Base-by-base conservation (phyloP, 2,797 vertebrate species). In the Sebastes minor region DNA sequence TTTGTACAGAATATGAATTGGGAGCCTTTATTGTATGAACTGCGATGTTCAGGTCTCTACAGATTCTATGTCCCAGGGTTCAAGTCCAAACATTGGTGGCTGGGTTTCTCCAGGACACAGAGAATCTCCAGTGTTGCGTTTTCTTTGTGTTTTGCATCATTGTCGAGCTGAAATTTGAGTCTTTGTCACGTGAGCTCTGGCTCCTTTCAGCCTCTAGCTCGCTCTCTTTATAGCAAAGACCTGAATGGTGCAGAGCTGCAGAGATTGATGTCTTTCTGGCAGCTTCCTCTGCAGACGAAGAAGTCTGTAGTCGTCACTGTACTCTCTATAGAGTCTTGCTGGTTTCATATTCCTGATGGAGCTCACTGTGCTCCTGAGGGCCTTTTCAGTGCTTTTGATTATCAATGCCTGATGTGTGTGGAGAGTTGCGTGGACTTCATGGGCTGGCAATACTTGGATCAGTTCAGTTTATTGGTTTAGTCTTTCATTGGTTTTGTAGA, bases 291-390 rank as follows among this genome's bases (percentile, higher is more conserved):
- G n/a, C 46, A 49, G 18, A 23, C 30, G 72, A 57, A 22, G 5
- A 38, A 30, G 46, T 56, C 20, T 59, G 28, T 66, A 60, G 11
- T 46, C 35, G 1, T 25, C 42, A 3, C 32, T 46, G 28, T 22
- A 12, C 18, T 23, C 9, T 71, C 20, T 60, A 9, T 2, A 25
- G 25, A 35, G 20, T 71, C 13, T 46, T 32, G 8, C 4, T 64
- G 65, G 53, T 66, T 81, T 62, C 42, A 73, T 49, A 6, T 74
- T 81, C 46, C 60, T 33, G 70, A 66, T 35, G 57, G 49, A 46
- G 63, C n/a, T 71, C 38, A 22, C n/a, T 61, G 46, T 14, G 46
- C 60, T 32, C 14, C 38, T 14, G n/a, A 20, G 23, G 32, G 8
- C 27, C 12, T 65, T 71, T 55, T 59, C 6, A 8, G 5, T 5